Evolutionary conservation across 2,797 vertebrate genomes (phyloP), one percentile per base, ranked within the genome.

Genomic region (Orientallactaga sibirica): DNA sequence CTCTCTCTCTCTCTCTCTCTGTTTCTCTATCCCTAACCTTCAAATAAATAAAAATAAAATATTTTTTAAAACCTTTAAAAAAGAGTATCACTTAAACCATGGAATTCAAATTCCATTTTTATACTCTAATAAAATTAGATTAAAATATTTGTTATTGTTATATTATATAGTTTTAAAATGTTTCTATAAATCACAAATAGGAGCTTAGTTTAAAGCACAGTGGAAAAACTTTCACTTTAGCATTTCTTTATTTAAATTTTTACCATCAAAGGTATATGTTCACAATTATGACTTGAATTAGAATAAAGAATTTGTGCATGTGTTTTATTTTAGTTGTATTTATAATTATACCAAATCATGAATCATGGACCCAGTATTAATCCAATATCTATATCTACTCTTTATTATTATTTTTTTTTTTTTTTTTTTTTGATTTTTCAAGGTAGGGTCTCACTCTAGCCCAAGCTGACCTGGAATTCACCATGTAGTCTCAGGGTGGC

Each of bases 261-360:
- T 78, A 68, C 5, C 8, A 4, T 78, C 48, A 48, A 74, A 77
- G 12, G 15, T 5, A 55, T 33, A 7, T 41, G 12, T 80, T 92
- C 20, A 86, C 19, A 62, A 8, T 75, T 88, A 76, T 71, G 14
- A 70, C 33, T 86, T 85, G 7, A 11, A 67, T 80, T 95, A 48
- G 77, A 4, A 25, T 70, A 90, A 76, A 91, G 20, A 82, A 85
- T 80, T 55, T 86, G 11, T 87, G 2, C 5, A 41, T 71, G 18
- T 37, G 55, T 41, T 85, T 90, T 94, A 76, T 27, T 58, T 94
- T 93, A 79, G 41, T 41, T 92, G 9, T 43, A 70, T 66, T 88
- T 70, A 75, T 75, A 84, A 70, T 94, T 93, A 14, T 62, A 61
- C 70, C 27, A 84, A 82, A 93, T 37, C 33, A 80, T 29, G 2